Percentiles rank a stretch among this genome's conserved stretches.
These are phyloP conservation scores for Hemibagrus wyckioides DNA, from an alignment of 2,113 vertebrate species.

Conservation along the genomic window DNA sequence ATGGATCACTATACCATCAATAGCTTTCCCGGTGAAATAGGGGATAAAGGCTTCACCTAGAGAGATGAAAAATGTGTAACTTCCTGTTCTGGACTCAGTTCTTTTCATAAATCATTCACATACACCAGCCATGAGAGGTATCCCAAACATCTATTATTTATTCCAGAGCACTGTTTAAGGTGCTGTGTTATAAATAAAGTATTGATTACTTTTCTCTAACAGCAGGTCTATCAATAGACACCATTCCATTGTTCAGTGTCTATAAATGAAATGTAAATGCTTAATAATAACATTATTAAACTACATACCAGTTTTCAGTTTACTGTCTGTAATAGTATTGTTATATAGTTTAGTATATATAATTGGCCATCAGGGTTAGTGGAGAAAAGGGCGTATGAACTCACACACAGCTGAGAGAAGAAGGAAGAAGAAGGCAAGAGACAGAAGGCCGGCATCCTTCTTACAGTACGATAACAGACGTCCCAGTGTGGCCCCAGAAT, in stretches of 20 bases:
- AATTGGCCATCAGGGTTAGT: neutral
- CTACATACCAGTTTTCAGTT: neutral
- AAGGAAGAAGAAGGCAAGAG: slow-evolving; percentile 84
- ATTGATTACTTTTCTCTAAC: neutral
- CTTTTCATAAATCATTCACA: neutral
- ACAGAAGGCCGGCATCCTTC: slow-evolving; percentile 79
- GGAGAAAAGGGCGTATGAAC: slow-evolving; percentile 46
- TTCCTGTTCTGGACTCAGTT: neutral
- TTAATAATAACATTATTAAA: neutral
- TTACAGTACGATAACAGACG: slow-evolving; percentile 88
- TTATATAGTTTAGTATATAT: no score
- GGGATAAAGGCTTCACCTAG: slow-evolving; percentile 91
- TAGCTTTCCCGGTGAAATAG: slow-evolving; percentile 86
- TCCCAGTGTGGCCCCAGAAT: slow-evolving; percentile 82
- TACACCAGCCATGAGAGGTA: neutral
- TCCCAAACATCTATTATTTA: neutral
- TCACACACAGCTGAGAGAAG: slow-evolving; percentile 86
- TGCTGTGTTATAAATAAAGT: neutral
- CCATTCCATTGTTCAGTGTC: neutral
- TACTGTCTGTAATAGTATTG: neutral
- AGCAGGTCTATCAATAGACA: neutral
- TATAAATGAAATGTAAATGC: neutral
- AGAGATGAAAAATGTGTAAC: neutral
- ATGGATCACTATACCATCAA: slow-evolving; percentile 88
- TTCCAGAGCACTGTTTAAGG: neutral